phyloP scores from a whole-genome alignment of 2,888 invertebrate species.

The Thysanoteuthis rhombus region DNA sequence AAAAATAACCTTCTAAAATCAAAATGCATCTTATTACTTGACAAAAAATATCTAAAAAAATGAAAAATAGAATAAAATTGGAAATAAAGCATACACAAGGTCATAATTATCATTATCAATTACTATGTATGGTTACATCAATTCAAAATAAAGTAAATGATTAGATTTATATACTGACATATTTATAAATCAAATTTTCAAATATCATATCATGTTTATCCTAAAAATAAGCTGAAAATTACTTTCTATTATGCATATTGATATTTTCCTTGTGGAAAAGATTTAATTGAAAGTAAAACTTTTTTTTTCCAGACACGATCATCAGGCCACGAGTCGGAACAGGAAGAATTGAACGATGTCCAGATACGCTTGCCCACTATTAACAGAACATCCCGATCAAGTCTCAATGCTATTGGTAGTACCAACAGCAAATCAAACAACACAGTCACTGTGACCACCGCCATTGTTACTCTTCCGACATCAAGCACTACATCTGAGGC shows the following conservation, averaged over 20 bases:
- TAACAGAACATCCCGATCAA: slow-evolving; percentile 56
- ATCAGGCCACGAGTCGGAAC: slow-evolving; percentile 44
- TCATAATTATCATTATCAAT: neutral
- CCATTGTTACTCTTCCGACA: slow-evolving; percentile 56
- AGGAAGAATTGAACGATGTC: slow-evolving; percentile 62
- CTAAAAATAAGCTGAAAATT: neutral
- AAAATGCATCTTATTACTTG: neutral
- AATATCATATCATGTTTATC: neutral
- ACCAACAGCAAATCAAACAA: slow-evolving; percentile 53
- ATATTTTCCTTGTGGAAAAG: neutral
- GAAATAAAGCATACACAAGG: neutral
- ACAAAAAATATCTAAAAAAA: neutral
- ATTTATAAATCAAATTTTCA: neutral
- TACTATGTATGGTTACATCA: neutral
- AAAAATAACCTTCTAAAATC: neutral
- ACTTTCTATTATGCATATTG: neutral
- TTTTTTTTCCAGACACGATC: slow-evolving; percentile 38
- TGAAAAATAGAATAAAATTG: neutral
- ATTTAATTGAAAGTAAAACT: neutral
- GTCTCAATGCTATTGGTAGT: slow-evolving; percentile 51
- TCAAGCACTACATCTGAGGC: slow-evolving; percentile 60
- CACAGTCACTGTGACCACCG: slow-evolving; percentile 58
- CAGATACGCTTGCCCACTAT: slow-evolving; percentile 57
- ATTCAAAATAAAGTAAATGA: too few relatives aligned
- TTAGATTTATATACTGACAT: neutral